Evolutionary conservation across 2,113 vertebrate species (phyloP), one percentile per base, ranked within the genome.

Genomic region (Eira barbara): DNA sequence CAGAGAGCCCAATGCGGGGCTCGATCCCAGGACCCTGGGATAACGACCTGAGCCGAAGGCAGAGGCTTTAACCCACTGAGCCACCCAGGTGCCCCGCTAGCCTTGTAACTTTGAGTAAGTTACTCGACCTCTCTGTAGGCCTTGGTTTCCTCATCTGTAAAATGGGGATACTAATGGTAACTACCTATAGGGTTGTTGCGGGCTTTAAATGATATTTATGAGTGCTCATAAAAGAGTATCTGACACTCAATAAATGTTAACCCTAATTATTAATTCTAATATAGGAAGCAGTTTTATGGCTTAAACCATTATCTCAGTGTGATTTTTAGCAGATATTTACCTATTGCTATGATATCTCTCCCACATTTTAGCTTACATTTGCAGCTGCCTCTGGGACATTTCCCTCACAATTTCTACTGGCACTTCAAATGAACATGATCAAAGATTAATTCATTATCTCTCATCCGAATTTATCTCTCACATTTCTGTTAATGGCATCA

Each of bases 131-230:
- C 6, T 63, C 78, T 74, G 9, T 92, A 73, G 69, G 29, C 57
- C 59, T 90, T 69, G 45, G 14, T 96, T 96, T 86, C 45, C 52
- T 91, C 29, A 25, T n/a, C 47, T 94, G 31, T 92, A 82, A 94
- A 76, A 11, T 79, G 55, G 61, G 45, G 17, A 6, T 78, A 27
- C 49, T 73, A 79, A 49, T 10, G 81, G 42, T 63, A 29, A 6
- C 67, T 69, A 20, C n/a, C 49, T 69, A 8, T 52, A 85, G 14
- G 10, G 15, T 47, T 47, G 15, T 89, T 59, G 47, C 18, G 34
- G 83, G 18, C 17, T 42, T 93, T 82, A 90, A 65, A 71, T 82
- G 57, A 86, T 7, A 47, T 85, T 74, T 71, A n/a, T 55, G 71
- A 89, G 83, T 94, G 55, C 12, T 55, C 36, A 29, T 87, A 69